Percentiles rank a stretch among this genome's conserved stretches.
phyloP scores from a whole-genome alignment of 2,888 invertebrate species.

The Pogonocherus hispidulus region DNA sequence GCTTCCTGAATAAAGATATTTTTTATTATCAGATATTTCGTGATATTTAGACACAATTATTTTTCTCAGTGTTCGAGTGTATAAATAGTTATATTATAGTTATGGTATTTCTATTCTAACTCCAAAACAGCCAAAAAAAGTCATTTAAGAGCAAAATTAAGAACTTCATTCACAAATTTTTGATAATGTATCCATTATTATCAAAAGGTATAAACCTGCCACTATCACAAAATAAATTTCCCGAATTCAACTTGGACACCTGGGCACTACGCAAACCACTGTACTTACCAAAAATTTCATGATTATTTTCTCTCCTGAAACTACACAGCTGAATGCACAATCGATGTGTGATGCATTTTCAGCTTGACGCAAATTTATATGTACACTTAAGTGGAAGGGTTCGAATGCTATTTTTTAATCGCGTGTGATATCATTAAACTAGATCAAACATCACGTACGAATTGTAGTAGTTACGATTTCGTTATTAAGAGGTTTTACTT shows the following conservation, averaged over 20 bases:
- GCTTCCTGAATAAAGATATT: too few relatives aligned
- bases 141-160: too few relatives aligned
- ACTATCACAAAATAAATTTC: not conserved
- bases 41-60: too few relatives aligned
- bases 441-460: constrained; percentile 53
- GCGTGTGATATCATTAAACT: constrained; percentile 54
- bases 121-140: too few relatives aligned
- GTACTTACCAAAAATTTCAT: constrained; percentile 54
- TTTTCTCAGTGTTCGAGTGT: too few relatives aligned
- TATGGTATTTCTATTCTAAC: too few relatives aligned
- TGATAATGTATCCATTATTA: not conserved
- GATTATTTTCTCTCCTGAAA: constrained; percentile 21
- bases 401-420: constrained; percentile 51
- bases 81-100: too few relatives aligned
- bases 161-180: not conserved
- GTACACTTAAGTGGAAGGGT: constrained; percentile 55
- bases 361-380: constrained; percentile 40
- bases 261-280: not conserved
- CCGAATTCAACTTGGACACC: too few relatives aligned
- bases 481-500: constrained; percentile 47
- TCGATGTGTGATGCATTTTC: constrained; percentile 47
- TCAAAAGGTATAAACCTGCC: not conserved
- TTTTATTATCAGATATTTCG: too few relatives aligned
- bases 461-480: constrained; percentile 42
- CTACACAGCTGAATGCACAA: constrained; percentile 46